phyloP scores from a whole-genome alignment of 2,888 invertebrate genomes.

The Lycocerus yunnanus region DNA sequence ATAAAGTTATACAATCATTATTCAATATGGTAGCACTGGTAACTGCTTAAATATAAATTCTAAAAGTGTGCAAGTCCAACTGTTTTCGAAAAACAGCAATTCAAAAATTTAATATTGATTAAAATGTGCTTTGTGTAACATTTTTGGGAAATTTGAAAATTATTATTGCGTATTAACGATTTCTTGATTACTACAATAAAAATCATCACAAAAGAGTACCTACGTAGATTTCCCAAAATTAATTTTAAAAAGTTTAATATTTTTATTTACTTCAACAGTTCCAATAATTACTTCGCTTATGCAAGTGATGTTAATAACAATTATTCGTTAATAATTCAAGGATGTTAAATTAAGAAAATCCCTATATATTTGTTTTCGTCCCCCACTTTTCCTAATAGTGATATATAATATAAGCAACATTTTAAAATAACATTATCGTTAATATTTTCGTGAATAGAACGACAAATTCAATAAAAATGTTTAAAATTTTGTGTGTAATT shows the following conservation, averaged over 20 bases:
- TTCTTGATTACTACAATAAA: no score
- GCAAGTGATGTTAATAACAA: slow-evolving; percentile 5
- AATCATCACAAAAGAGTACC: no score
- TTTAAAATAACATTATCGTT: slow-evolving; percentile 8
- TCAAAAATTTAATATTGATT: no score
- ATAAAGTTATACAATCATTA: no score
- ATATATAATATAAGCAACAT: slow-evolving; percentile 7
- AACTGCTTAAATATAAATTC: no score
- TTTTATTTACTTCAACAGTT: not conserved
- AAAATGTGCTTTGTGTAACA: not conserved
- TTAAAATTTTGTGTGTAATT: slow-evolving; percentile 4
- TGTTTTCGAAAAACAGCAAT: no score
- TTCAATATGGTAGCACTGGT: no score
- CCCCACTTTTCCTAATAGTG: not conserved
- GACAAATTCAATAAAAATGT: not conserved
- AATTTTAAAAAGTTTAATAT: not conserved
- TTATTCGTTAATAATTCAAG: slow-evolving; percentile 9
- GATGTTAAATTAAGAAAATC: slow-evolving; percentile 13
- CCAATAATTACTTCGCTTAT: not conserved
- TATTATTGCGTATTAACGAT: no score
- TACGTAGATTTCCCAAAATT: not conserved
- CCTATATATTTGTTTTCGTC: slow-evolving; percentile 7
- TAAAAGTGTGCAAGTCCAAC: no score
- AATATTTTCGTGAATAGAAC: slow-evolving; percentile 3
- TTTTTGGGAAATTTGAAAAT: no score